Base-by-base conservation (phyloP, 2,888 invertebrate genomes). In the Habrosyne pyritoides region DNA sequence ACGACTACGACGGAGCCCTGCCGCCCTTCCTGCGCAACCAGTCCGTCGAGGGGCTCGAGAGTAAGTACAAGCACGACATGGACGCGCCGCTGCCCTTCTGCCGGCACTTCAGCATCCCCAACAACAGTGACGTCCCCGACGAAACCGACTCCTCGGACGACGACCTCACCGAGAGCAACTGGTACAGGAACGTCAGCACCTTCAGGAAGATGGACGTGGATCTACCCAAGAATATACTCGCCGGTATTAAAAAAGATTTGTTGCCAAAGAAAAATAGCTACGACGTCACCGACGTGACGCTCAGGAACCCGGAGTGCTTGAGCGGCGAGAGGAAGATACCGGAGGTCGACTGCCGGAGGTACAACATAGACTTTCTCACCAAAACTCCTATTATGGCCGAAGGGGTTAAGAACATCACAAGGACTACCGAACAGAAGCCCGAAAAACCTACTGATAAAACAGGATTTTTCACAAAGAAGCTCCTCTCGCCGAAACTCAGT, bases 21-120 rank as follows among this genome's bases (percentile, higher is more conserved):
- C 92, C 90, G 0, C 68, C 86, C 33, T 93, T 91, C 77, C 80
- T 90, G 0, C 73, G 93, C 21, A 92, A 90, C 79, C 93, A 92
- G 66, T 92, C 92, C 2, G 91, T 84, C 0, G 91, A 91, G 56
- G 91, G 86, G 0, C 77, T 90, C 3, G 86, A 89, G 67, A 81
- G 77, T 1, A 63, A 81, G 46, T 76, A 69, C 64, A 84, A 85
- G 58, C 68, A 68, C n/a, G 77, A 81, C 6, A 33, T 33, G 18
- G 60, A 81, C 33, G 51, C 73, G 0, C 66, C 79, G 0, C 57
- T 77, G 10, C 77, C 83, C 0, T 79, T 88, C 64, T 82, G 83
- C 59, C 61, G 90, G 10, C 89, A 87, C 61, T 74, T 75, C 67
- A 89, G 89, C 71, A 78, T 84, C 36, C 86, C 87, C 0, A 78